phyloP scores from a whole-genome alignment of 1,140 invertebrate genomes.

The Reticulitermes speratus region DNA sequence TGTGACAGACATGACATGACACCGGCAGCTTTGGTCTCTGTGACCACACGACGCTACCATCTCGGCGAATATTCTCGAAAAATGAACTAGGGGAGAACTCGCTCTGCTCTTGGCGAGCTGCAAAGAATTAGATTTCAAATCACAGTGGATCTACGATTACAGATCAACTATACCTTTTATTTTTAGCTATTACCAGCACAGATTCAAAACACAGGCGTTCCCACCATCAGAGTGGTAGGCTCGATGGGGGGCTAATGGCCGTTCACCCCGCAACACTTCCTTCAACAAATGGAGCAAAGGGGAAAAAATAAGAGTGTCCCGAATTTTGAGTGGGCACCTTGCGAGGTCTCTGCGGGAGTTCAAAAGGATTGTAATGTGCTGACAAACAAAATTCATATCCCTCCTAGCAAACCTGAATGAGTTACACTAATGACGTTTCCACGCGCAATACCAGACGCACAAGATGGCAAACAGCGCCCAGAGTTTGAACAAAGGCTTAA shows the following conservation, averaged over 20 bases:
- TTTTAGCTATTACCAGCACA: background rate
- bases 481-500: too few species aligned
- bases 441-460: too few species aligned
- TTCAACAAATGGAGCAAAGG: background rate
- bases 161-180: background rate
- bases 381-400: background rate
- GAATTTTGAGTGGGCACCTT: slow-evolving; percentile 6
- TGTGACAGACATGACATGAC: background rate
- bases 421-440: background rate
- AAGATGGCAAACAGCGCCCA: too few species aligned
- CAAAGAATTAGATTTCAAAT: background rate
- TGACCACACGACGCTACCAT: background rate
- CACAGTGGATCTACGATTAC: background rate
- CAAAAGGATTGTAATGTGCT: background rate
- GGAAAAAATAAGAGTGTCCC: background rate
- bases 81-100: background rate
- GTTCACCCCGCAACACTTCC: background rate
- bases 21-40: background rate
- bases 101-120: background rate
- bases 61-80: background rate
- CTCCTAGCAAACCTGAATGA: background rate
- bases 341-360: background rate
- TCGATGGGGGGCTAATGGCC: background rate
- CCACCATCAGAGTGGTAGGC: background rate
- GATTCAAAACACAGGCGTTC: background rate